phyloP scores from a whole-genome alignment of 2,888 invertebrate genomes.

The Drosophila nigritarsus region DNA sequence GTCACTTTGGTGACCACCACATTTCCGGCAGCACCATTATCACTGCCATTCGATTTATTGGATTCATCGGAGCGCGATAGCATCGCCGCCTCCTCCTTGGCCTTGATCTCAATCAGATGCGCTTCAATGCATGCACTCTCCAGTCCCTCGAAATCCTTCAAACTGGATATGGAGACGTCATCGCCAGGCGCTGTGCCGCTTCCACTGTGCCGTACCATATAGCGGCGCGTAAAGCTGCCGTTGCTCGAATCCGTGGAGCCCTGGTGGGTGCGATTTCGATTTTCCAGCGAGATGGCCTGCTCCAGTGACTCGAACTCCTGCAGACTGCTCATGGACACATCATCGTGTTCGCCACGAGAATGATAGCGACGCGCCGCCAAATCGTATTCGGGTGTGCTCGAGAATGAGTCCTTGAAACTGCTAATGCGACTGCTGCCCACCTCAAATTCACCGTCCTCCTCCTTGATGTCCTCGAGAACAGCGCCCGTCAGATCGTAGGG shows the following conservation, averaged over 20 bases:
- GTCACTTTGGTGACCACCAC: conserved; percentile 72
- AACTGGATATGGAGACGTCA: conserved; percentile 93
- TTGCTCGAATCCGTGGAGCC: conserved; percentile 95
- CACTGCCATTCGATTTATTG: conserved; percentile 84
- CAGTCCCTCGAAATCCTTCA: conserved; percentile 96
- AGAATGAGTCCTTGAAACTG: conserved; percentile 94
- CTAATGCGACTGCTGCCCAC: conserved; percentile 90
- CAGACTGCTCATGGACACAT: conserved; percentile 95
- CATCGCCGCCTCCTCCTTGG: conserved; percentile 94
- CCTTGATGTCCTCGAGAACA: conserved; percentile 95
- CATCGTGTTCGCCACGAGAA: conserved; percentile 92
- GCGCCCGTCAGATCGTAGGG: conserved; percentile 93
- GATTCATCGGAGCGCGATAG: conserved; percentile 86
- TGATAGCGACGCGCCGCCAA: conserved; percentile 93
- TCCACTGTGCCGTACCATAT: conserved; percentile 89
- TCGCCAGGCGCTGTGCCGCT: conserved; percentile 86
- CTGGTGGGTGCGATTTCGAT: conserved; percentile 88
- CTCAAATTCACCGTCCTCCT: conserved; percentile 96
- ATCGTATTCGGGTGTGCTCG: conserved; percentile 96
- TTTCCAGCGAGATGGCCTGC: conserved; percentile 92
- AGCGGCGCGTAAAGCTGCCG: conserved; percentile 91
- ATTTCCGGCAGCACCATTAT: conserved; percentile 70
- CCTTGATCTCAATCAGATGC: conserved; percentile 92
- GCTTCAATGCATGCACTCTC: conserved; percentile 95
- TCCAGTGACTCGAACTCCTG: conserved; percentile 98